Evolutionary conservation across 2,888 invertebrate genomes (phyloP).

Genomic region (Acanthoscelides obtectus): DNA sequence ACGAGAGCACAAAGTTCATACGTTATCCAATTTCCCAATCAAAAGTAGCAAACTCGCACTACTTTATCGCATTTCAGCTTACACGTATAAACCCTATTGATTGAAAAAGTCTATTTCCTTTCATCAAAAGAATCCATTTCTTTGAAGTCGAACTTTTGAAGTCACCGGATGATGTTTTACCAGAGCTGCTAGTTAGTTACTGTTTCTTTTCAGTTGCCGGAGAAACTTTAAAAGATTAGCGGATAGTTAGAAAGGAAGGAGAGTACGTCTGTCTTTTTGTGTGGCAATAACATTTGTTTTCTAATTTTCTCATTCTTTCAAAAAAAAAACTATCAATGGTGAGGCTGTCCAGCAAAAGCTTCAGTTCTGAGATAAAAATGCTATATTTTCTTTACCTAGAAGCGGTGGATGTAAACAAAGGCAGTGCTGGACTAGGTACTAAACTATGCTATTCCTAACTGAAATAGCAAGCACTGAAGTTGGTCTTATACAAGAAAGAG

Average conservation of each 20-base stretch:
- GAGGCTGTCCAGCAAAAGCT: too few species aligned
- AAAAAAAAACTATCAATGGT: not conserved
- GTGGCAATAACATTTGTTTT: not conserved
- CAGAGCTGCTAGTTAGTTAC: conserved; percentile 8
- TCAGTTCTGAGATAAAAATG: too few species aligned
- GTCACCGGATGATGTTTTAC: conserved; percentile 23
- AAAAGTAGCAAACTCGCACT: not conserved
- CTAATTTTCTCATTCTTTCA: not conserved
- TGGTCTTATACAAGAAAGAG: too few species aligned
- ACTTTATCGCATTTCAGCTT: conserved; percentile 3
- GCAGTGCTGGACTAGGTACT: too few species aligned
- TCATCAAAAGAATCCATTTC: conserved; percentile 31
- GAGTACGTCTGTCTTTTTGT: not conserved
- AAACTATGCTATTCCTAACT: too few species aligned
- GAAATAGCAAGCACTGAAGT: too few species aligned
- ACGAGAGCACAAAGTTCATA: not conserved
- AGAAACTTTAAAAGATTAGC: conserved; percentile 15
- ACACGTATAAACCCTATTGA: conserved; percentile 31
- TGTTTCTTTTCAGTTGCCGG: conserved; percentile 16
- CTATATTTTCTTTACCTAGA: too few species aligned
- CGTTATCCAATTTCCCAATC: not conserved
- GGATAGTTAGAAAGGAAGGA: not conserved
- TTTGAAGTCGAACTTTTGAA: conserved; percentile 30
- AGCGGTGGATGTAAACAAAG: too few species aligned
- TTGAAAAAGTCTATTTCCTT: conserved; percentile 40